Evolutionary conservation across 2,888 invertebrate species (phyloP).

Genomic region (Drosophila pegasa): DNA sequence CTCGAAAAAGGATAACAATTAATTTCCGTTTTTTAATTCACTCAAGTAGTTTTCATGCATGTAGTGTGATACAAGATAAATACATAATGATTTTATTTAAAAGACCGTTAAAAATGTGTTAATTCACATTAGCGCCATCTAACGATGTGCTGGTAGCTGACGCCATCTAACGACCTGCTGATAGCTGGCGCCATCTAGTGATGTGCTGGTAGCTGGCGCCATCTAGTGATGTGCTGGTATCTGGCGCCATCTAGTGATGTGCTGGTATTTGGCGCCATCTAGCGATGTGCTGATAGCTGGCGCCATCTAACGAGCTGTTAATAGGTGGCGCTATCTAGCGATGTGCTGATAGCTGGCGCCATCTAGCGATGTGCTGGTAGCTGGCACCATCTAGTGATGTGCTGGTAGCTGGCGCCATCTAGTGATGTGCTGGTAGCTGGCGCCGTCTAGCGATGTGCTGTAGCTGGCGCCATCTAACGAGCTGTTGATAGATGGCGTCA

Average conservation of each 20-base stretch:
- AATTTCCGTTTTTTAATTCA: no score
- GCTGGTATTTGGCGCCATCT: background rate
- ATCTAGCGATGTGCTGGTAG: background rate
- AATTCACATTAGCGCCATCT: background rate
- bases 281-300: background rate
- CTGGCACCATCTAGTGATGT: background rate
- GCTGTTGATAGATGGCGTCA: background rate
- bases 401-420: conserved; percentile 5
- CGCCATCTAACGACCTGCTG: no score
- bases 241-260: background rate
- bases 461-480: background rate
- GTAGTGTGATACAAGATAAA: background rate
- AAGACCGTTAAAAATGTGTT: background rate
- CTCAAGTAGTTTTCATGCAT: background rate
- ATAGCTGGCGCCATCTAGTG: background rate
- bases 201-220: no score
- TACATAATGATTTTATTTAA: background rate
- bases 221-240: no score
- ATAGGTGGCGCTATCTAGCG: background rate
- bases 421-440: background rate
- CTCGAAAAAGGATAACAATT: background rate
- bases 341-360: background rate
- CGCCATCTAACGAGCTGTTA: no score
- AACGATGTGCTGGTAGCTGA: background rate
- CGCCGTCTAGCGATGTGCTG: background rate